Percentiles rank a stretch among this genome's conserved stretches.
These are phyloP conservation scores for Brachionus paranguensis DNA, from an alignment of 1,140 invertebrate genomes.

Conservation along the genomic window DNA sequence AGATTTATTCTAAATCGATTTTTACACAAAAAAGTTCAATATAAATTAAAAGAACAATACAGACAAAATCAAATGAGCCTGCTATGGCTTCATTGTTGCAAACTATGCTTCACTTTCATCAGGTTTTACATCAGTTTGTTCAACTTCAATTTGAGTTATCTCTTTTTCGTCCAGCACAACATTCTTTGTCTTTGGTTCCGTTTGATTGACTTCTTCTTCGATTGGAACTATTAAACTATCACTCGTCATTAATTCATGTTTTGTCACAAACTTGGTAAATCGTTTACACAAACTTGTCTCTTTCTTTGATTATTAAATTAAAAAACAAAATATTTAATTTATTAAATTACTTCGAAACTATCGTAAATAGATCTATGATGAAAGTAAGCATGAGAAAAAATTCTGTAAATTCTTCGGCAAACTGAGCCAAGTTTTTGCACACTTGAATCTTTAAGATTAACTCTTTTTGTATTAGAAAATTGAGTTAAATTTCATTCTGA, in stretches of 20 bases:
- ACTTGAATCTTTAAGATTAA: constrained; percentile 96
- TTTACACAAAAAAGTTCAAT: not conserved
- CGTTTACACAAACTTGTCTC: constrained; percentile 88
- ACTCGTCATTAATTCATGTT: constrained; percentile 95
- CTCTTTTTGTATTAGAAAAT: constrained; percentile 60
- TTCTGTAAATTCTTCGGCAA: constrained; percentile 93
- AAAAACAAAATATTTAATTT: not conserved
- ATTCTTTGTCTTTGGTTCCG: not conserved
- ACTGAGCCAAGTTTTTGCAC: constrained; percentile 96
- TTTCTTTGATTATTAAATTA: constrained; percentile 57
- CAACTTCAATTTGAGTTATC: not conserved
- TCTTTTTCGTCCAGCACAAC: not conserved
- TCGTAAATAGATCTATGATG: constrained; percentile 95
- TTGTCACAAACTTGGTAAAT: constrained; percentile 95
- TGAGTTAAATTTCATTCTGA: not conserved
- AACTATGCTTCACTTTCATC: constrained; percentile 25
- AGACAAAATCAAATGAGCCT: not conserved
- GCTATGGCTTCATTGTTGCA: not conserved
- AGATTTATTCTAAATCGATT: not conserved
- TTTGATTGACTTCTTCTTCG: constrained; percentile 42
- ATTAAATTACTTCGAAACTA: constrained; percentile 74
- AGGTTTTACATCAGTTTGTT: not conserved
- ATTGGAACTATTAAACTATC: constrained; percentile 98
- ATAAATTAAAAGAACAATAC: not conserved
- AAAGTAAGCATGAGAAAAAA: constrained; percentile 98